Conservation (phyloP, 2,888 invertebrate genomes). For the Spilarctia lutea region DNA sequence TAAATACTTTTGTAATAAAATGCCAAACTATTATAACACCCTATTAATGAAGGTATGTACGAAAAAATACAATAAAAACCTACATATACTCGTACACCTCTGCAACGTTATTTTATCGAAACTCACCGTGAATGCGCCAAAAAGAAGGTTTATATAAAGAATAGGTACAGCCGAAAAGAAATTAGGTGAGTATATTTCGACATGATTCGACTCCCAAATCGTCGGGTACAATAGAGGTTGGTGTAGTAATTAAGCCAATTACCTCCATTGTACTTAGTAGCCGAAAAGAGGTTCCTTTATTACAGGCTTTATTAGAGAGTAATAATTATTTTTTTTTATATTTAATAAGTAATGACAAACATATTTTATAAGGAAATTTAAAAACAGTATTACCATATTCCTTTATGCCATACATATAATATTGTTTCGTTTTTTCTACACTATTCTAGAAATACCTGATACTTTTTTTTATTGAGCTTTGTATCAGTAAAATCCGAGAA, state of each 20-base stretch:
- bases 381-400: too few relatives aligned
- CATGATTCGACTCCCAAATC: conserved; percentile 46
- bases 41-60: not conserved
- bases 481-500: not conserved
- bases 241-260: conserved; percentile 49
- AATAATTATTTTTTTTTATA: conserved; percentile 39
- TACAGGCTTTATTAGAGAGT: conserved; percentile 30
- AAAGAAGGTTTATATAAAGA: conserved; percentile 5
- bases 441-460: not conserved
- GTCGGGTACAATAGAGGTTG: conserved; percentile 27
- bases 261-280: conserved; percentile 45
- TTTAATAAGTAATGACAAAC: conserved; percentile 38
- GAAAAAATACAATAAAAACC: not conserved
- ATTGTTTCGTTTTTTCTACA: too few relatives aligned
- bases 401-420: too few relatives aligned
- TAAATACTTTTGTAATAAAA: not conserved
- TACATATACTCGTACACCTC: not conserved
- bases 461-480: not conserved
- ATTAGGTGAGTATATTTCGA: conserved; percentile 46
- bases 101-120: not conserved
- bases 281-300: conserved; percentile 46
- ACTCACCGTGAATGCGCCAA: not conserved
- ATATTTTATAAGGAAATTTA: conserved; percentile 28
- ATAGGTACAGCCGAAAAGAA: conserved; percentile 27
- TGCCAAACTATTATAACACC: not conserved